Base-by-base conservation (phyloP, 2,113 vertebrate species). In the Canis aureus region DNA sequence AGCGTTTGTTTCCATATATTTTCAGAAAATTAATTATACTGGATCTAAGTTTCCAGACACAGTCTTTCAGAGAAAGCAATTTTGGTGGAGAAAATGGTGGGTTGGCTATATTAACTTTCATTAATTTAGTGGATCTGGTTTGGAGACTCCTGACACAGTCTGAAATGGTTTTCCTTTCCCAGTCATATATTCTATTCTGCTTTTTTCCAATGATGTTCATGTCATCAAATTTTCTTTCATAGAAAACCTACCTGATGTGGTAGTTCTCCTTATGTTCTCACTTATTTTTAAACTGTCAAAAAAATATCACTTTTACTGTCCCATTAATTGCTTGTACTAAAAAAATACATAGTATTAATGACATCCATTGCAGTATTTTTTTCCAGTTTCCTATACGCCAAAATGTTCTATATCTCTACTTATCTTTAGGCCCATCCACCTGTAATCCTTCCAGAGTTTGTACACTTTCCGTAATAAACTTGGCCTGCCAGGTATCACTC, bases 1-100 rank as follows among this genome's bases (percentile, higher is more conserved):
- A 73, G 32, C 3, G 74, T 89, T 35, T 79, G 9, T 67, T 97
- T 62, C 59, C 81, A 55, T 8, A 16, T 20, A 69, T 5, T 89
- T 92, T 74, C 16, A 94, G 9, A 92, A 93, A 97, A 71, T 78
- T 82, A 66, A 69, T 79, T 71, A 81, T 7, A 83, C 11, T 60
- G 10, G 25, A 38, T 66, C 13, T 85, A 38, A 23, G 8, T 84
- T 91, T 83, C 35, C 35, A 85, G 55, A 86, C 11, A 1, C 23
- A 78, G 27, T 79, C 32, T 94, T 82, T 64, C 32, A 89, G 12
- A 59, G 51, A 83, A 89, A 73, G 38, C 3, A 62, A 73, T 83
- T 79, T 60, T 32, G 13, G 35, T 53, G 49, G 20, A 73, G 35
- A 73, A 83, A 93, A 84, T 51, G 90, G 9, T 79, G 11, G 8